Conservation (phyloP, 2,113 vertebrate species). For the Bungarus multicinctus region DNA sequence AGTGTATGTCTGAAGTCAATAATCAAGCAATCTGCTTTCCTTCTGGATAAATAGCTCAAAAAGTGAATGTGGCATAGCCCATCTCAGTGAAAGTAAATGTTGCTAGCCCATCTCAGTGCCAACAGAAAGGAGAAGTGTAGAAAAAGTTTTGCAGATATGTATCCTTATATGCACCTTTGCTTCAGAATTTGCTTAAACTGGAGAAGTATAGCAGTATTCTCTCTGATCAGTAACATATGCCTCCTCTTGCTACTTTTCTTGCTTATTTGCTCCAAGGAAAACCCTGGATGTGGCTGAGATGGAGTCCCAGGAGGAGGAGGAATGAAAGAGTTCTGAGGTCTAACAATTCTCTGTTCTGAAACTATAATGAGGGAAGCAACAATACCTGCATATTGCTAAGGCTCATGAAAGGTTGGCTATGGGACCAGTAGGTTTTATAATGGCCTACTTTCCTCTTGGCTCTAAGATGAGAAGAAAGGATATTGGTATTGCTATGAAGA, state of each 20-base stretch:
- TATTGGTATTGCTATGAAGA: neutral
- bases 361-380: neutral
- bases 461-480: neutral
- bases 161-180: neutral
- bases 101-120: neutral
- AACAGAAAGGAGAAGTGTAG: neutral
- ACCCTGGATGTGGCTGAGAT: neutral
- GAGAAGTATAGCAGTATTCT: neutral
- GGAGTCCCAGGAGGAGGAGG: neutral
- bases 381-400: neutral
- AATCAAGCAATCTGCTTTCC: neutral
- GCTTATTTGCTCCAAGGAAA: neutral
- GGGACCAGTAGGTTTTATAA: neutral
- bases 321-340: neutral
- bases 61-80: neutral
- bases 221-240: neutral
- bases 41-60: neutral
- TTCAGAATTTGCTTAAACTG: neutral
- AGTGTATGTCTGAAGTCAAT: neutral
- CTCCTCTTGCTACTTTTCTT: neutral
- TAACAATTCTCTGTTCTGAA: neutral
- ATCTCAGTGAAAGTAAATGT: neutral
- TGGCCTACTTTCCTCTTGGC: neutral
- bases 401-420: neutral
- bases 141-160: neutral